phyloP scores from a whole-genome alignment of 2,113 vertebrate genomes.

The Pipa parva region DNA sequence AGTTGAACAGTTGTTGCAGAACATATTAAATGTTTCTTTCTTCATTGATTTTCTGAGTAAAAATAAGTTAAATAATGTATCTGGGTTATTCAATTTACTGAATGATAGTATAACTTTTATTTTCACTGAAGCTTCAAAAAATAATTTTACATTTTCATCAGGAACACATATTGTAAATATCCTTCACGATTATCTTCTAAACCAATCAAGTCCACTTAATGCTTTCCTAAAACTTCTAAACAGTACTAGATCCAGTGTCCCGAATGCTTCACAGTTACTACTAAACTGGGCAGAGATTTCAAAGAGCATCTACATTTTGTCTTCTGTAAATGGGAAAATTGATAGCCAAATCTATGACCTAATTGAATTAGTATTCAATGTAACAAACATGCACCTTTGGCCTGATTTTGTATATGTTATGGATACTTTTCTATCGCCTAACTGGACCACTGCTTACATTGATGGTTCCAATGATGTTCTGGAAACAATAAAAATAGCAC shows the following conservation, averaged over 20 bases:
- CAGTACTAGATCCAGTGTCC: slow-evolving; percentile 6
- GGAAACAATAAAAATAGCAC: slow-evolving; percentile 43
- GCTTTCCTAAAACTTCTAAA: slow-evolving; percentile 44
- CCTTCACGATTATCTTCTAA: neutral
- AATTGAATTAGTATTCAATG: slow-evolving; percentile 36
- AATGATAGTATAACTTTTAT: slow-evolving; percentile 10
- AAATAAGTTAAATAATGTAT: slow-evolving; percentile 21
- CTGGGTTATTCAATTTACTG: slow-evolving; percentile 5
- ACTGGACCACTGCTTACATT: slow-evolving; percentile 50
- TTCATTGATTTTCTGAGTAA: too few species aligned
- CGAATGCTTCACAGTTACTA: slow-evolving; percentile 19
- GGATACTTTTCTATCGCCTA: slow-evolving; percentile 38
- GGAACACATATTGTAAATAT: slow-evolving; percentile 5
- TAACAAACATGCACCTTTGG: slow-evolving; percentile 30
- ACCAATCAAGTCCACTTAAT: slow-evolving; percentile 45
- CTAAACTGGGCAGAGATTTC: slow-evolving; percentile 10
- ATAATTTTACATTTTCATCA: slow-evolving; percentile 9
- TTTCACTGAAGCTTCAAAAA: neutral
- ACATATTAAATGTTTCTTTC: slow-evolving; percentile 43
- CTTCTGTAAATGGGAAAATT: neutral
- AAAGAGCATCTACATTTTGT: neutral
- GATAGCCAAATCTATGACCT: slow-evolving; percentile 27
- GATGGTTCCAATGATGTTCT: slow-evolving; percentile 44
- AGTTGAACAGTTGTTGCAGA: neutral
- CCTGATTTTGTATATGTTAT: slow-evolving; percentile 2